These are phyloP conservation scores for Artibeus jamaicensis DNA, from an alignment of 2,797 vertebrate genomes.

Conservation along the genomic window DNA sequence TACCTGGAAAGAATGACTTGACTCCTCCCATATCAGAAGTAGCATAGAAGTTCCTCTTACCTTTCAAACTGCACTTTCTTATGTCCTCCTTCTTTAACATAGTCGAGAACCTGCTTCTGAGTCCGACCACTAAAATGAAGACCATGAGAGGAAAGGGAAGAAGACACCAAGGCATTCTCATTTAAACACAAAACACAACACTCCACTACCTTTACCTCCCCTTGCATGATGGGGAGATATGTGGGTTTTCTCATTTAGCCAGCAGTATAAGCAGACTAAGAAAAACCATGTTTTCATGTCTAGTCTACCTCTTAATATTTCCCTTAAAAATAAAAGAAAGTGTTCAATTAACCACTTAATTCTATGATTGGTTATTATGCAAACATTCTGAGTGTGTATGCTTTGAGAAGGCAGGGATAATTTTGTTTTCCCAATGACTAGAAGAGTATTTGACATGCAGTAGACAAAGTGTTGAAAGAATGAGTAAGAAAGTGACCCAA, in stretches of 20 bases:
- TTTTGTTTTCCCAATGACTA: not conserved
- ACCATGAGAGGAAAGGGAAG: not conserved
- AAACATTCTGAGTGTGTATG: not conserved
- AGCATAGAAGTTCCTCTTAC: constrained; percentile 80
- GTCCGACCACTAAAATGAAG: constrained; percentile 91
- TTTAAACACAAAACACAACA: not conserved
- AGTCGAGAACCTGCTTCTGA: constrained; percentile 99
- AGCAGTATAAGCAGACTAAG: not conserved
- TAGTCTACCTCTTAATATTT: not conserved
- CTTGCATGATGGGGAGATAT: accelerated
- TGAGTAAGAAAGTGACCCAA: not conserved
- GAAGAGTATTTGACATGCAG: not conserved
- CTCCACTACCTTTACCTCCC: not conserved
- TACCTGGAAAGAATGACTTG: accelerated
- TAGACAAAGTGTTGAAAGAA: not conserved
- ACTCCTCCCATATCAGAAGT: not conserved
- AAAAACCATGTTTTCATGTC: not conserved
- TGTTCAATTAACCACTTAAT: not conserved
- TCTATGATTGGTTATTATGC: not conserved
- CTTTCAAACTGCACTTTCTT: constrained; percentile 98
- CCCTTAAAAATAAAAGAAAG: not conserved
- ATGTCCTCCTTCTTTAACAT: constrained; percentile 96
- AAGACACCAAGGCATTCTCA: not conserved
- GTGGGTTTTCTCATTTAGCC: not conserved
- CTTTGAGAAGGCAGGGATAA: not conserved